A percentile compares a stretch with the other conserved stretches of the same genome.
phyloP scores from a whole-genome alignment of 2,888 invertebrate genomes.

The Ormyrus rosae region DNA sequence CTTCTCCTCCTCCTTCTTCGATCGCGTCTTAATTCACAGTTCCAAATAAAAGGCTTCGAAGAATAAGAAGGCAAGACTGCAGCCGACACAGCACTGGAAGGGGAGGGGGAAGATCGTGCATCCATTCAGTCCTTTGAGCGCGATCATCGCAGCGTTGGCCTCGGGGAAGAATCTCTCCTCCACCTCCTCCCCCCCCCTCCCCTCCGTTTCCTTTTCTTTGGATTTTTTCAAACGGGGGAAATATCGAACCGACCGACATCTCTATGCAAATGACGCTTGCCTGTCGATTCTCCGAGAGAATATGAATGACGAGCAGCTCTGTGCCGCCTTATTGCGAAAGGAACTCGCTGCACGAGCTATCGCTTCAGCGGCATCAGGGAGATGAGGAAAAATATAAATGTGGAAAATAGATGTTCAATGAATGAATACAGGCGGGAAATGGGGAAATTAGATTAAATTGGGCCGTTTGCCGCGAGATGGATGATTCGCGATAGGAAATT shows the following conservation, averaged over 20 bases:
- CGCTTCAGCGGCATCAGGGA: not conserved
- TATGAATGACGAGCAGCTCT: conserved; percentile 41
- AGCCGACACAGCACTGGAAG: too few relatives aligned
- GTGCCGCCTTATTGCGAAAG: conserved; percentile 13
- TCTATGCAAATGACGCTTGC: conserved; percentile 36
- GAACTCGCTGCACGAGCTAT: not conserved
- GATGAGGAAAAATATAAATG: conserved; percentile 12
- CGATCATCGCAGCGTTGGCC: conserved; percentile 1
- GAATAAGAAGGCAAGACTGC: too few relatives aligned
- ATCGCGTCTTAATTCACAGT: conserved; percentile 22
- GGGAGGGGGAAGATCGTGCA: not conserved
- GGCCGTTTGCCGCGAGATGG: not conserved
- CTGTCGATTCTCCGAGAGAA: conserved; percentile 36
- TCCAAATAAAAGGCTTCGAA: conserved; percentile 18
- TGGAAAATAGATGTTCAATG: not conserved
- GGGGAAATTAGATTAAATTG: not conserved
- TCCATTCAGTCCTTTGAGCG: conserved; percentile 26
- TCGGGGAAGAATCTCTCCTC: not conserved
- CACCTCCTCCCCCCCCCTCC: not conserved
- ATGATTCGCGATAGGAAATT: too few relatives aligned
- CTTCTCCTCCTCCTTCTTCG: not conserved
- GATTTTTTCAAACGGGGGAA: conserved; percentile 20
- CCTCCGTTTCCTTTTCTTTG: not conserved
- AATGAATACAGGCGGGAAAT: not conserved
- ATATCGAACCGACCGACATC: conserved; percentile 41